Base-by-base conservation (phyloP, 2,888 invertebrate species). In the Lasioglossum zephyrum region DNA sequence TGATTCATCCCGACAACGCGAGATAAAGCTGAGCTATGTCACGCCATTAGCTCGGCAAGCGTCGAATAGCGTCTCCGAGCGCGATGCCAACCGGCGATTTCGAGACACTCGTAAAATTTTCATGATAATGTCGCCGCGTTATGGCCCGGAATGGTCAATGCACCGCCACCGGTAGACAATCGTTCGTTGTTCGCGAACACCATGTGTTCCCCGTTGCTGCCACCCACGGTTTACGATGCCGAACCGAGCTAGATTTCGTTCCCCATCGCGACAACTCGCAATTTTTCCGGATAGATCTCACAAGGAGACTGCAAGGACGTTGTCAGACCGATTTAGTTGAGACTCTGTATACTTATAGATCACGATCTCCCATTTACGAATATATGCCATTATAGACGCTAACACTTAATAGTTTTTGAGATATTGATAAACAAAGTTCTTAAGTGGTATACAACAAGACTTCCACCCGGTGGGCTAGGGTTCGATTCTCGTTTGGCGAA, bases 11-110 rank as follows among this genome's bases (percentile, higher is more conserved):
- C 74, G 79, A 66, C 82, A 77, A 75, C 72, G 76, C 60, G 70
- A 78, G 86, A 86, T 81, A 84, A 73, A 85, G 79, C 81, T 44
- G 73, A 75, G 57, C 75, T 76, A 70, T 49, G 80, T 84, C 75
- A 57, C 74, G 75, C 78, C 81, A 73, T 84, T 84, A 80, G 31
- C 57, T 39, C 70, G n/a, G 47, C 41, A 26, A 13, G 47, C 16
- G 49, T 69, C 79, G 69, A 73, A 79, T 79, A 47, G 31, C 44
- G 70, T 75, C 66, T 44, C 63, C 53, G 60, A 41, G 72, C 75
- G n/a, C 66, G 57, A 36, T 77, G 73, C 66, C 36, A 63, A 84
- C 36, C 82, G 36, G 4, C 18, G 44, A 72, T 53, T 31, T 77
- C 72, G 2, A 36, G 72, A 31, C 36, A 36, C 79, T 83, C 79